Conservation (phyloP, 2,888 invertebrate genomes). For the Stegophylla sp. region DNA sequence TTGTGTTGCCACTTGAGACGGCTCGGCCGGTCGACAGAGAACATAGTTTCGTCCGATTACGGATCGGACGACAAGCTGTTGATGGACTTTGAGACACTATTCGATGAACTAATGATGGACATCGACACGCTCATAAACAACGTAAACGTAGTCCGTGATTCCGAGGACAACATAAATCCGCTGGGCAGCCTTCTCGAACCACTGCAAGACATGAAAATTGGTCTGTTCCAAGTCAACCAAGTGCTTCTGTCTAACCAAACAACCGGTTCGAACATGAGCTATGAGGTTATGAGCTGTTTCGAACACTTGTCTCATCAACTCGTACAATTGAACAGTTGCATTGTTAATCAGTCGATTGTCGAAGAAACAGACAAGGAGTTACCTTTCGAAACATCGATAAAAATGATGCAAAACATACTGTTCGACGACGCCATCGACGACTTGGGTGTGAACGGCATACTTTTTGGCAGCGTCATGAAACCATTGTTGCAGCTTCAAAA, state of each 20-base stretch:
- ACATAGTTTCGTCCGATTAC: conserved; percentile 46
- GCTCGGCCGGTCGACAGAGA: conserved; percentile 40
- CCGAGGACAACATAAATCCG: conserved; percentile 42
- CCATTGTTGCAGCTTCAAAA: conserved; percentile 52
- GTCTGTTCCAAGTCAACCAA: conserved; percentile 52
- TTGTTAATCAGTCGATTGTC: conserved; percentile 59
- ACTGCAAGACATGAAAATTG: conserved; percentile 49
- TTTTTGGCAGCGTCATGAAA: conserved; percentile 49
- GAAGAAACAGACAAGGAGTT: conserved; percentile 60
- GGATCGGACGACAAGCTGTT: conserved; percentile 49
- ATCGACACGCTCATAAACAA: conserved; percentile 49
- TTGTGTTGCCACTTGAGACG: conserved; percentile 37
- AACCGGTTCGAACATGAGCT: conserved; percentile 33
- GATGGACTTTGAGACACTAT: conserved; percentile 45
- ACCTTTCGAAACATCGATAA: conserved; percentile 60
- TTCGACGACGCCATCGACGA: conserved; percentile 40
- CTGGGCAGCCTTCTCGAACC: conserved; percentile 36
- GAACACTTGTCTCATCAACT: conserved; percentile 56
- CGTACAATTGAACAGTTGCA: conserved; percentile 58
- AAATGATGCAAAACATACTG: conserved; percentile 54
- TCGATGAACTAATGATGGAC: conserved; percentile 47
- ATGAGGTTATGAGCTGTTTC: conserved; percentile 42
- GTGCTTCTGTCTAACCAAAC: conserved; percentile 43
- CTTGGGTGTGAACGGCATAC: conserved; percentile 49
- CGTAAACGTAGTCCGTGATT: conserved; percentile 48